A percentile compares a stretch with the other conserved stretches of the same genome.
phyloP scores from a whole-genome alignment of 2,113 vertebrate genomes.

The Tamias sibiricus region DNA sequence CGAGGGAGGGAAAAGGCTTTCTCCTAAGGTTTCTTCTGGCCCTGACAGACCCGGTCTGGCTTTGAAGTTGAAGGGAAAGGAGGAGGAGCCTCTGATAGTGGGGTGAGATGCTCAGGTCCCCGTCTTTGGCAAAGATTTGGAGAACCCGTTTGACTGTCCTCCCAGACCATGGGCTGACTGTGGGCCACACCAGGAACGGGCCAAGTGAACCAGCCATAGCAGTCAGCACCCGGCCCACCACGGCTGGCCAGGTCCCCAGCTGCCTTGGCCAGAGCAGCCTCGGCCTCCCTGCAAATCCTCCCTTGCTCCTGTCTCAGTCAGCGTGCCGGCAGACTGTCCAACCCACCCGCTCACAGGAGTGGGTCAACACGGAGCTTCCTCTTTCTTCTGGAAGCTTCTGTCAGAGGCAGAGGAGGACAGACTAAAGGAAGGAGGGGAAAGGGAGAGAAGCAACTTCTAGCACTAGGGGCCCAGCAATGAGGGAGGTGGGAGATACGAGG shows the following conservation, averaged over 20 bases:
- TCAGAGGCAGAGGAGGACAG: not conserved
- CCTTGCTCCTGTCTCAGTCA: not conserved
- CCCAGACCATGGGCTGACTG: fast-evolving
- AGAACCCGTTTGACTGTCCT: not conserved
- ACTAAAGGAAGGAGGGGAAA: not conserved
- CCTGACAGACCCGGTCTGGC: not conserved
- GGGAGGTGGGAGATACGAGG: not conserved
- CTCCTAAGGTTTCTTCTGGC: not conserved
- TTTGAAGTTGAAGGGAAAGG: not conserved
- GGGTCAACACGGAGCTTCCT: not conserved
- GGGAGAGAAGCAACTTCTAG: not conserved
- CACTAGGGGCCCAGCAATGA: fast-evolving
- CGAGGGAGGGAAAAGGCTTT: not conserved
- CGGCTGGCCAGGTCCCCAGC: too few species aligned
- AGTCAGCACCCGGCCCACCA: not conserved
- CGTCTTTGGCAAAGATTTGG: not conserved
- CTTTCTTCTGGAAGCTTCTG: not conserved
- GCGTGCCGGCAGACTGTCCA: not conserved
- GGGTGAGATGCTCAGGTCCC: not conserved
- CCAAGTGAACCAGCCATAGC: fast-evolving
- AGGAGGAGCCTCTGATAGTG: not conserved
- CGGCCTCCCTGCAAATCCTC: not conserved
- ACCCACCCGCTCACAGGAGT: fast-evolving
- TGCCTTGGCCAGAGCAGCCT: not conserved
- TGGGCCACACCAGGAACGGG: not conserved